Evolutionary conservation across 2,113 vertebrate genomes (phyloP), one percentile per base, ranked within the genome.

Genomic region (Anser cygnoides): DNA sequence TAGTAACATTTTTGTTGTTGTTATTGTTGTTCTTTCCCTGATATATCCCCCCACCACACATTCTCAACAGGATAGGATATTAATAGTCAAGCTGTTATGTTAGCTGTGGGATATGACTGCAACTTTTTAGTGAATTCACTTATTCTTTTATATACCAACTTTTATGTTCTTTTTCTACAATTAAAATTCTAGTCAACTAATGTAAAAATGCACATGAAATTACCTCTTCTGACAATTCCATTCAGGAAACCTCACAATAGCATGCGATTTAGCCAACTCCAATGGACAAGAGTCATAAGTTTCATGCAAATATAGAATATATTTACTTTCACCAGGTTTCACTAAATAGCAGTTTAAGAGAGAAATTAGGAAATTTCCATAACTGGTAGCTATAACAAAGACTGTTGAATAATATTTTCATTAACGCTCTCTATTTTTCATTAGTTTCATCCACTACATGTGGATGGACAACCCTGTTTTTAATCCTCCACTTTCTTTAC

Each of bases 41-140:
- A 59, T 1, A 8, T 73, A 25, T 88, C 73, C 9, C 4, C 2
- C 11, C 0, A 1, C 4, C 2, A 17, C 5, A 17, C 33, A 14
- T 22, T 13, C 6, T 20, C 7, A 19, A 9, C 3, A 49, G 8
- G 1, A 20, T 79, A 3, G 10, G n/a, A 41, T 1, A 63, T 66
- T 39, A 57, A 33, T 6, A 86, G 28, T 4, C 3, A 13, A 72
- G 50, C 3, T 39, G 5, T 57, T 13, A 37, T 4, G 8, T 12
- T 76, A 44, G 5, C 16, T 66, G 10, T 35, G 54, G 17, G 19
- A 29, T 68, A 6, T 72, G 12, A 50, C 3, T 39, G 9, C 7
- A 92, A 59, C 2, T 37, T 89, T 85, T 52, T 29, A 13, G 73
- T 46, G 1, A 74, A 41, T 15, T 79, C 4, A 18, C 6, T 43